These are phyloP conservation scores for Agonopterix heracliana DNA, from an alignment of 2,888 invertebrate genomes.

Conservation along the genomic window DNA sequence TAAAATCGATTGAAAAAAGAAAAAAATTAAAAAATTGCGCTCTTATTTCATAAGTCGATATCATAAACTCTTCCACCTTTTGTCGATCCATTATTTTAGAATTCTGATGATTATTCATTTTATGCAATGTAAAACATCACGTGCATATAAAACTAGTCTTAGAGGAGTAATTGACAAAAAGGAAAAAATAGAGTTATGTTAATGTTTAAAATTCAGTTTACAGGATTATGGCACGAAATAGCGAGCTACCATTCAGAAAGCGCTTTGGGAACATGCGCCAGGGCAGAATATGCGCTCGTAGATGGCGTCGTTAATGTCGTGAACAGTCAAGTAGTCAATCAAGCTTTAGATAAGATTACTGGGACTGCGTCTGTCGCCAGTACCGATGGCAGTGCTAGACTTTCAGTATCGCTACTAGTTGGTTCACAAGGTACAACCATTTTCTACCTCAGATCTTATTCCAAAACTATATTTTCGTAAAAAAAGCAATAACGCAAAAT, in stretches of 20 bases:
- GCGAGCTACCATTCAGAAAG: constrained; percentile 45
- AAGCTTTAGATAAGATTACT: constrained; percentile 33
- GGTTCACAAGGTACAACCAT: constrained; percentile 28
- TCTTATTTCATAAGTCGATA: no score
- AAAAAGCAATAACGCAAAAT: no score
- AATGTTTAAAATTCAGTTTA: constrained; percentile 33
- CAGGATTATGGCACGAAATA: constrained; percentile 53
- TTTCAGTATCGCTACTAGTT: constrained; percentile 45
- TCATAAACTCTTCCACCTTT: no score
- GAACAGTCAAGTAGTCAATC: constrained; percentile 54
- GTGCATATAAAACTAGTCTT: no score
- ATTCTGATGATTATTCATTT: no score
- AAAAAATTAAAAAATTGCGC: no score
- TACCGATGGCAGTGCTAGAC: constrained; percentile 36
- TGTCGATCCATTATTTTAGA: no score
- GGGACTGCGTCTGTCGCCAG: constrained; percentile 43
- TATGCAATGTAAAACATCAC: no score
- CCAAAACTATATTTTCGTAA: neutral
- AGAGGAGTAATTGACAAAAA: no score
- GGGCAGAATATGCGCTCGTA: constrained; percentile 39
- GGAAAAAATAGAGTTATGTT: no score
- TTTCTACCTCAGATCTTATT: neutral
- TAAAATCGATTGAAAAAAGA: no score
- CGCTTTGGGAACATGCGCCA: constrained; percentile 37
- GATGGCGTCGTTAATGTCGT: constrained; percentile 33